A percentile compares a stretch with the other conserved stretches of the same genome.
phyloP scores from a whole-genome alignment of 2,888 invertebrate genomes.

The Erynnis tages region DNA sequence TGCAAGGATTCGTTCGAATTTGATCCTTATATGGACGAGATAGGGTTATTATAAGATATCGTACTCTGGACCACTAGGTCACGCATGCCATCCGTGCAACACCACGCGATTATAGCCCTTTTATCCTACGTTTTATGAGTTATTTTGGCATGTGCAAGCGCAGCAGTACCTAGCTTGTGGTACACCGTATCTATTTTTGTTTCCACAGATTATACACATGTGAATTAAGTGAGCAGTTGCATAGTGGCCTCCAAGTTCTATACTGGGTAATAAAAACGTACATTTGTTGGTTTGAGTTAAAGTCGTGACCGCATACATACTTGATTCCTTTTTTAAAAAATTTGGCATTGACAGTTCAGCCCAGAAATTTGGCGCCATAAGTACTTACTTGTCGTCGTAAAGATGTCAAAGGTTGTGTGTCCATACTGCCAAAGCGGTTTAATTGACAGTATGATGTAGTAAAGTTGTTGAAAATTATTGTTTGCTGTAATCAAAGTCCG shows the following conservation, averaged over 20 bases:
- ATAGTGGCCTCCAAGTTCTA: conserved; percentile 25
- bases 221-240: conserved; percentile 27
- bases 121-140: conserved; percentile 10
- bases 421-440: conserved; percentile 1
- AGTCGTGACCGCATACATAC: neutral
- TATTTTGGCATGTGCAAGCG: conserved; percentile 17
- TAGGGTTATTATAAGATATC: conserved; percentile 10
- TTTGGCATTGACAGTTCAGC: conserved; percentile 11
- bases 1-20: conserved; percentile 12
- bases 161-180: conserved; percentile 22
- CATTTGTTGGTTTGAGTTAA: conserved; percentile 11
- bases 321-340: conserved; percentile 27
- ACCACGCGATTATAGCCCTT: conserved; percentile 18
- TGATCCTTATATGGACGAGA: conserved; percentile 7
- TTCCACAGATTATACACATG: conserved; percentile 28
- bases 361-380: conserved; percentile 16
- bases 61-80: conserved; percentile 27
- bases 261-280: conserved; percentile 24
- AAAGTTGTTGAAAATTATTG: conserved; percentile 6
- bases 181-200: conserved; percentile 27
- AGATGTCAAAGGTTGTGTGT: conserved; percentile 7
- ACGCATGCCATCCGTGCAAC: conserved; percentile 19
- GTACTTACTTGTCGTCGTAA: neutral
- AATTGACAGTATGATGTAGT: neutral
- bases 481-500: conserved; percentile 42